Evolutionary conservation across 2,797 vertebrate genomes (phyloP).

Genomic region (Centroberyx gerrardi): DNA sequence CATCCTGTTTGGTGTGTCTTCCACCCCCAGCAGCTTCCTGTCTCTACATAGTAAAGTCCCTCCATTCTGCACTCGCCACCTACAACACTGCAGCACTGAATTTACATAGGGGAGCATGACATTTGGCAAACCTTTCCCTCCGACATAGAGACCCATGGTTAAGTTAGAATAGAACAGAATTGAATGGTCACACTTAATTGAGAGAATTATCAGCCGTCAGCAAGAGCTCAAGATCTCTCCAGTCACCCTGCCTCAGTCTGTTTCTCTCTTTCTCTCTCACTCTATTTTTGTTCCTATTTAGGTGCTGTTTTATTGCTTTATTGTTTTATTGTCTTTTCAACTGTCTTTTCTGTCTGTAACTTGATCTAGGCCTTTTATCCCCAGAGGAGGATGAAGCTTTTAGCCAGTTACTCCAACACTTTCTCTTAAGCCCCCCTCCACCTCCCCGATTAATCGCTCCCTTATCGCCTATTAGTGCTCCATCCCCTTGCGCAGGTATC

Average conservation of each 20-base stretch:
- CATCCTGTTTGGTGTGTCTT: conserved; percentile 83
- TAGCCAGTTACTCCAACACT: conserved; percentile 16
- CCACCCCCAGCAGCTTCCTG: conserved; percentile 85
- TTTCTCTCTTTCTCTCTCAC: background rate
- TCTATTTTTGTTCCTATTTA: conserved; percentile 3
- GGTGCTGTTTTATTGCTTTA: background rate
- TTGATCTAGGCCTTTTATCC: background rate
- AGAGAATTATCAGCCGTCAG: background rate
- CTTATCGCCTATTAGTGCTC: conserved; percentile 38
- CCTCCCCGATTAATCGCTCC: conserved; percentile 44
- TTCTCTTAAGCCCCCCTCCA: background rate
- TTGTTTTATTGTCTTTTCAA: background rate
- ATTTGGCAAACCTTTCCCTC: background rate
- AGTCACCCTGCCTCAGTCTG: background rate
- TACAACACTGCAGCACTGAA: background rate
- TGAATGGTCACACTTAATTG: background rate
- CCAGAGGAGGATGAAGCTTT: conserved; percentile 22
- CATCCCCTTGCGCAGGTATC: conserved; percentile 28
- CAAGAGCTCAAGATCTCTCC: background rate
- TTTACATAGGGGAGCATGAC: background rate
- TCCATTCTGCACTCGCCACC: background rate
- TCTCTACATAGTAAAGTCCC: conserved; percentile 68
- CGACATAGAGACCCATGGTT: background rate
- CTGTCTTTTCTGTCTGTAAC: conserved; percentile 4
- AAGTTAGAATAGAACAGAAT: background rate